Base-by-base conservation (phyloP, 2,888 invertebrate genomes). In the Gisinianus flammeolus region DNA sequence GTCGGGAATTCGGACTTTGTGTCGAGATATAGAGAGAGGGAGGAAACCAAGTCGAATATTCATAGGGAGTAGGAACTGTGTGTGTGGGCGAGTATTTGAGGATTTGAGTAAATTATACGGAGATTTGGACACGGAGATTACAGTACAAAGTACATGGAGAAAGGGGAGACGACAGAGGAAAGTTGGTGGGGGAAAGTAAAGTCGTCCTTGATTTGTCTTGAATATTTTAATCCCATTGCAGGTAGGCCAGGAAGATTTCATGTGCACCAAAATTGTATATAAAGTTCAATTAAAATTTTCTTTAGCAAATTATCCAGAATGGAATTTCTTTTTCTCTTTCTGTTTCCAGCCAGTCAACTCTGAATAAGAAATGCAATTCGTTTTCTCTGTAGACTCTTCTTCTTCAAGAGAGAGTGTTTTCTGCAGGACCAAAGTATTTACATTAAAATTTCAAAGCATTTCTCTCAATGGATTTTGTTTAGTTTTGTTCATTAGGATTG, bases 161-260 rank as follows among this genome's bases (percentile, higher is more conserved):
- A 26, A 62, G 62, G 26, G 22, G 19, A 19, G 24, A 24, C 5
- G 58, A 58, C 4, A 58, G 30, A 54, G 54, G 2, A 67, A 22
- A 54, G 56, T 22, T 19, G 54, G 19, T 62, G 30, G 56, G 33
- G 28, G 26, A 68, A 67, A 67, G 44, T 16, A 44, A 44, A 44
- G 44, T 44, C 44, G 44, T 2, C 12, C 44, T 44, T 62, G 62
- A 62, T 26, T 62, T 44, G 2, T 26, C 28, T 26, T 62, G 26
- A 62, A 62, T 26, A 26, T 26, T 62, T 62, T 62, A 62, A 62
- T 62, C 26, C 62, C 62, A 26, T 26, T 62, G 62, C 62, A 62
- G 62, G 62, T 26, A 62, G n/a, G 26, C 24, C 22, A 62, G 62
- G 28, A 58, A 58, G 58, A 58, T 58, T 62, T 62, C 28, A 12